Evolutionary conservation across 1,140 invertebrate genomes (phyloP), one percentile per base, ranked within the genome.

Genomic region (Drosophila guanche): DNA sequence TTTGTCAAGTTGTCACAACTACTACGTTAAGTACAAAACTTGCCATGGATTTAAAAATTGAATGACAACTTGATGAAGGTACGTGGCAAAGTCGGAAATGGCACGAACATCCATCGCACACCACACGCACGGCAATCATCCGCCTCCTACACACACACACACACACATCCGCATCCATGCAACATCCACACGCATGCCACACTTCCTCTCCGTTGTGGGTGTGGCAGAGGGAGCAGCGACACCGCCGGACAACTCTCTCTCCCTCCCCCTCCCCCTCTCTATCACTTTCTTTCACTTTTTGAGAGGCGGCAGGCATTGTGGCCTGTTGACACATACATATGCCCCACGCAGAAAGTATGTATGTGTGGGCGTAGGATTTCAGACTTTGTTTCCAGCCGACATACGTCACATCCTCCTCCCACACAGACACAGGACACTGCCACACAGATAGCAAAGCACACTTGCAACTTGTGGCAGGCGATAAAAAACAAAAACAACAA

Each of bases 31-130:
- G 83, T 88, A 86, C 78, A 81, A 86, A 88, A 86, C 81, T 83
- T 88, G 83, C 84, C 69, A 88, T 88, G 83, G 83, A 88, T 88
- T 88, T 88, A 88, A 88, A 88, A 88, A 88, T 88, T 88, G 83
- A 88, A 88, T 88, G 83, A 88, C 83, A 88, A 88, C 83, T 88
- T 88, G 83, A 88, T 88, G 83, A 88, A 88, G 83, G 83, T 88
- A 88, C 83, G 81, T 88, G 83, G 33, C 80, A 86, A 86, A 83
- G 81, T 83, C 81, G 81, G 83, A 86, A 86, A 85, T 85, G 71
- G 78, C 65, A 86, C 52, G 69, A 70, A 59, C 78, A 75, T 77
- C 58, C 59, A 48, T 37, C 33, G 33, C 10, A 37, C 33, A 27
- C 25, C 45, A 58, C 76, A 66, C 57, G 69, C 71, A 67, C 62